Conservation (phyloP, 2,888 invertebrate genomes). For the Cerastoderma edule region DNA sequence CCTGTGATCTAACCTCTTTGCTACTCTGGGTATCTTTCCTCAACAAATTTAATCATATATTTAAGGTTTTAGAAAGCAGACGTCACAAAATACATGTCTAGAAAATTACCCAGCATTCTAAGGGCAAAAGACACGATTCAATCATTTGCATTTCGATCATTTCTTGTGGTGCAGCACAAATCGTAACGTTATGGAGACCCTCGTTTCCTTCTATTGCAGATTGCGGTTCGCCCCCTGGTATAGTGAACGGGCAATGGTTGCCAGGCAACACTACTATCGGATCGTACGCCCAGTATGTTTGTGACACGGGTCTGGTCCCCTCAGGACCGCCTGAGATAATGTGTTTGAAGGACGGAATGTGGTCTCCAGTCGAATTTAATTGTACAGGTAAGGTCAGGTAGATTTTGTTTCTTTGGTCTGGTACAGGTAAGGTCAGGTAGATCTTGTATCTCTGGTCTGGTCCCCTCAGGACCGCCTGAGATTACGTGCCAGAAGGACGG, state of each 20-base stretch:
- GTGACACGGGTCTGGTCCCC: slow-evolving; percentile 36
- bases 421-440: slow-evolving; percentile 9
- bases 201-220: background rate
- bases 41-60: too few relatives aligned
- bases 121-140: too few relatives aligned
- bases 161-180: too few relatives aligned
- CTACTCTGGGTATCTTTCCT: too few relatives aligned
- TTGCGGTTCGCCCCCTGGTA: slow-evolving; percentile 31
- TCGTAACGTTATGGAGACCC: too few relatives aligned
- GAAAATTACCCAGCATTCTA: too few relatives aligned
- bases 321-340: slow-evolving; percentile 32
- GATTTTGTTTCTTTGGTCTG: too few relatives aligned
- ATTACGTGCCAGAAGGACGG: slow-evolving; percentile 29
- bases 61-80: too few relatives aligned
- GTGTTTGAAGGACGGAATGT: slow-evolving; percentile 22
- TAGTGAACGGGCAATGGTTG: slow-evolving; percentile 13
- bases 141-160: too few relatives aligned
- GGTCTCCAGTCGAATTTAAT: slow-evolving; percentile 20
- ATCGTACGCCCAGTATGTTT: slow-evolving; percentile 18
- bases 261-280: slow-evolving; percentile 20
- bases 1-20: too few relatives aligned
- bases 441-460: slow-evolving; percentile 39
- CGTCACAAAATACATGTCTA: too few relatives aligned
- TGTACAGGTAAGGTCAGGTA: slow-evolving; percentile 15
- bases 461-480: slow-evolving; percentile 28